Conservation (phyloP, 1,140 invertebrate species). For the Lepidurus couesii region DNA sequence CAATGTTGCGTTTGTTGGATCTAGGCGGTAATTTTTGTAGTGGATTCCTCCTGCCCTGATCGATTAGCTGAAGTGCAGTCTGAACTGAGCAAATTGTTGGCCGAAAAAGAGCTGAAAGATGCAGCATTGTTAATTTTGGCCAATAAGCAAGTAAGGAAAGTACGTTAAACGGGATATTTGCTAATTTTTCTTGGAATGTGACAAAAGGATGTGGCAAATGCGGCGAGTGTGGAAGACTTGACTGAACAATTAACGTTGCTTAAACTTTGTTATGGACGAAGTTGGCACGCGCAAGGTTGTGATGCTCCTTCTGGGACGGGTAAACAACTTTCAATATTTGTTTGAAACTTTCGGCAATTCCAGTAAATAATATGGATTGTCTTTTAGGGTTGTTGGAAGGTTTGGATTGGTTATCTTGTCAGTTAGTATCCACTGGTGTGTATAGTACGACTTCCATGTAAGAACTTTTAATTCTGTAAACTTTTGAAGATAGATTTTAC, state of each 20-base stretch:
- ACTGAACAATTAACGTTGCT: constrained; percentile 19
- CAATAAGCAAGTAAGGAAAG: constrained; percentile 40
- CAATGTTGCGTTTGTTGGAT: neutral
- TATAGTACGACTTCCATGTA: constrained; percentile 15
- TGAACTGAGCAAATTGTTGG: constrained; percentile 39
- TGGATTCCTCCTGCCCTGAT: constrained; percentile 39
- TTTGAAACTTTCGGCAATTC: neutral
- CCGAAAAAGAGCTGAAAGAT: constrained; percentile 36
- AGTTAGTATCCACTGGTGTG: constrained; percentile 21
- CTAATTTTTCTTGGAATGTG: neutral
- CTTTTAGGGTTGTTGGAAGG: constrained; percentile 23
- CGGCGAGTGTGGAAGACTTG: constrained; percentile 24
- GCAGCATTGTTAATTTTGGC: constrained; percentile 41
- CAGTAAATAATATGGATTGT: neutral
- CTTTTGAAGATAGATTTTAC: neutral
- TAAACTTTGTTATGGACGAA: constrained; percentile 24
- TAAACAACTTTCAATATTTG: neutral
- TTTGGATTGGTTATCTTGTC: constrained; percentile 23
- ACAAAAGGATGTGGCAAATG: neutral
- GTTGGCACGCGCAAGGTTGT: constrained; percentile 25
- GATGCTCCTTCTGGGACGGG: constrained; percentile 25
- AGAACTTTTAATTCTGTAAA: neutral
- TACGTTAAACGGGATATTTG: neutral
- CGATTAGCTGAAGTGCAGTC: constrained; percentile 40
- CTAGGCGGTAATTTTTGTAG: constrained; percentile 41